phyloP scores from a whole-genome alignment of 2,888 invertebrate species.

The Papilio protenor region DNA sequence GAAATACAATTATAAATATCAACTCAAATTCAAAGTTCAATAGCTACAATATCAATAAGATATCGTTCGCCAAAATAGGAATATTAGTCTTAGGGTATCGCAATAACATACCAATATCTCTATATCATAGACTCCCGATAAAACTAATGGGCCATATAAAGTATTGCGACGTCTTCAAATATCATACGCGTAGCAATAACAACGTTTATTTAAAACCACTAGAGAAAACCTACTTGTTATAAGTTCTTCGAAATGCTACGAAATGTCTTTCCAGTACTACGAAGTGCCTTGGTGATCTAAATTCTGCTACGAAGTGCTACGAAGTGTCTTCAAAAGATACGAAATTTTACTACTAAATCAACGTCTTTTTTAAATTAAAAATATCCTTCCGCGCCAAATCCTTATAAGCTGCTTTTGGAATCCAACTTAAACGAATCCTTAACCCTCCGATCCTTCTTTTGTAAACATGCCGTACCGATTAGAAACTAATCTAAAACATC shows the following conservation, averaged over 20 bases:
- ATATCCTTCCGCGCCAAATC: not conserved
- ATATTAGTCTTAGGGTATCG: not conserved
- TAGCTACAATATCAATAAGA: not conserved
- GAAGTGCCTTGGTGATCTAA: not conserved
- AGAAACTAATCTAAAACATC: conserved; percentile 39
- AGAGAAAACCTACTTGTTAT: not conserved
- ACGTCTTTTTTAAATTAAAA: not conserved
- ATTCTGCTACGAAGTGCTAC: not conserved
- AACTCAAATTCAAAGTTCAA: not conserved
- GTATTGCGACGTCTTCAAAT: not conserved
- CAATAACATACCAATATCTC: conserved; percentile 8
- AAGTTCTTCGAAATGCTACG: not conserved
- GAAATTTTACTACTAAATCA: not conserved
- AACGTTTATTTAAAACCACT: conserved; percentile 26
- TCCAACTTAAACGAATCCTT: conserved; percentile 20
- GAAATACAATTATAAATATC: not conserved
- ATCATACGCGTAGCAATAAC: not conserved
- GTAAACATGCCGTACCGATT: conserved; percentile 27
- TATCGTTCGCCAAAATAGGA: conserved; percentile 23
- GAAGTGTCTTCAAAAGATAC: not conserved
- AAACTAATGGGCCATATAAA: conserved; percentile 34
- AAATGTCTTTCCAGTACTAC: not conserved
- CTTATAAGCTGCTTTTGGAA: conserved; percentile 9
- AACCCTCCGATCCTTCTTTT: conserved; percentile 27
- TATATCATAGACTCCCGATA: conserved; percentile 25